phyloP scores from a whole-genome alignment of 2,113 vertebrate genomes.

The Albula goreensis region DNA sequence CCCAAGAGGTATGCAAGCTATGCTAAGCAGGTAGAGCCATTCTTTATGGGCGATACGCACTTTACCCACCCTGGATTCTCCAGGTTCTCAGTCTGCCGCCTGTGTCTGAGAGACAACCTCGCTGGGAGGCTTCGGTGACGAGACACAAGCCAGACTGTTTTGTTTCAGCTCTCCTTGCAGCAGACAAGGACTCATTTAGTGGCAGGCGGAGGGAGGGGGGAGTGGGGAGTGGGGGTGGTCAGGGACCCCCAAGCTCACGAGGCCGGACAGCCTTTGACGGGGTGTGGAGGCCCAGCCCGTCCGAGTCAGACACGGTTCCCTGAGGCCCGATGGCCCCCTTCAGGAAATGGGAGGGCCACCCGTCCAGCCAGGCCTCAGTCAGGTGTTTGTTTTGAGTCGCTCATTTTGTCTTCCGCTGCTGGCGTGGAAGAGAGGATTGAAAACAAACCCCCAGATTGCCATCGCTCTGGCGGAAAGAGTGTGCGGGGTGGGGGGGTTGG shows the following conservation, averaged over 20 bases:
- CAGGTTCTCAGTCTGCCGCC: neutral
- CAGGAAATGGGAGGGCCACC: conserved; percentile 16
- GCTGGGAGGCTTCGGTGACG: neutral
- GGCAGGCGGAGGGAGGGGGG: neutral
- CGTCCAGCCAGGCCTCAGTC: conserved; percentile 36
- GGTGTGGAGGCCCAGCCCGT: neutral
- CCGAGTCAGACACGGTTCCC: neutral
- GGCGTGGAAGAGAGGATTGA: conserved; percentile 42
- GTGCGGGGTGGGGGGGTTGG: neutral
- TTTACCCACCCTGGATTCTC: neutral
- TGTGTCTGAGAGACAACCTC: conserved; percentile 19
- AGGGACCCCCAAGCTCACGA: neutral
- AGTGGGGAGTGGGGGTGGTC: neutral
- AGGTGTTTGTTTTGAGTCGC: conserved; percentile 52
- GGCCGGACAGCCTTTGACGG: conserved; percentile 3
- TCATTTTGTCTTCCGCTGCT: conserved; percentile 45
- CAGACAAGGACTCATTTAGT: neutral
- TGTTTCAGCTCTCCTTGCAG: neutral
- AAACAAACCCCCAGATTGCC: conserved; percentile 56
- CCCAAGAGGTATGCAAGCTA: conserved; percentile 28
- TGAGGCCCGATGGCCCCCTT: conserved; percentile 14
- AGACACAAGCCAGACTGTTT: neutral
- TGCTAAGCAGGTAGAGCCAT: conserved; percentile 26
- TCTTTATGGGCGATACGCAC: neutral
- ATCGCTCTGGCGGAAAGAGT: conserved; percentile 56